Percentiles rank a stretch among this genome's conserved stretches.
Evolutionary conservation across 2,888 invertebrate genomes (phyloP).

Genomic region (Odontocolon sp.): DNA sequence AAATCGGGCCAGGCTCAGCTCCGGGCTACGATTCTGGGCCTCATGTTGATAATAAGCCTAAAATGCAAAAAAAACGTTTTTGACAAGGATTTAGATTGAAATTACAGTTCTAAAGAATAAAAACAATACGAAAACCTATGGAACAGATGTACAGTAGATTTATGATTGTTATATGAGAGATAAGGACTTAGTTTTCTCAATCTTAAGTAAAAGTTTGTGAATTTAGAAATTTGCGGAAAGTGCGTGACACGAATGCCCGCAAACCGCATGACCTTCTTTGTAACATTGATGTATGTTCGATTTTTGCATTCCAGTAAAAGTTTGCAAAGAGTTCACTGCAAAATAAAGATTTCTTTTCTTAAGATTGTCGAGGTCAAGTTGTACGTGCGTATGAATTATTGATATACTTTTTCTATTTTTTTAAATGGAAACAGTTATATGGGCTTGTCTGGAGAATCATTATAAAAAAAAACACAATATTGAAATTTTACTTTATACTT

Average conservation of each 20-base stretch:
- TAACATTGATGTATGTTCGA: slow-evolving; percentile 3
- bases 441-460: too few species aligned
- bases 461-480: too few species aligned
- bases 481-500: too few species aligned
- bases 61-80: too few species aligned
- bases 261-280: slow-evolving; percentile 46
- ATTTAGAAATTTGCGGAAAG: slow-evolving; percentile 50
- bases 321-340: slow-evolving; percentile 38
- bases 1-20: too few species aligned
- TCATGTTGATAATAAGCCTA: too few species aligned
- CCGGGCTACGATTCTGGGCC: too few species aligned
- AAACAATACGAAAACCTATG: too few species aligned
- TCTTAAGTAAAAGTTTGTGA: neutral
- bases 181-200: neutral
- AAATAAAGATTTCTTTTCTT: slow-evolving; percentile 18
- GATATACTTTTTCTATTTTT: slow-evolving; percentile 16
- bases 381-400: slow-evolving; percentile 31
- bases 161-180: neutral
- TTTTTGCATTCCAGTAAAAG: slow-evolving; percentile 39
- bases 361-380: slow-evolving; percentile 5
- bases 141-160: neutral
- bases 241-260: slow-evolving; percentile 48
- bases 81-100: too few species aligned
- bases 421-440: too few species aligned
- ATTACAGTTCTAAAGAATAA: too few species aligned